Base-by-base conservation (phyloP, 2,797 vertebrate genomes). In the Ptychadena robeensis region DNA sequence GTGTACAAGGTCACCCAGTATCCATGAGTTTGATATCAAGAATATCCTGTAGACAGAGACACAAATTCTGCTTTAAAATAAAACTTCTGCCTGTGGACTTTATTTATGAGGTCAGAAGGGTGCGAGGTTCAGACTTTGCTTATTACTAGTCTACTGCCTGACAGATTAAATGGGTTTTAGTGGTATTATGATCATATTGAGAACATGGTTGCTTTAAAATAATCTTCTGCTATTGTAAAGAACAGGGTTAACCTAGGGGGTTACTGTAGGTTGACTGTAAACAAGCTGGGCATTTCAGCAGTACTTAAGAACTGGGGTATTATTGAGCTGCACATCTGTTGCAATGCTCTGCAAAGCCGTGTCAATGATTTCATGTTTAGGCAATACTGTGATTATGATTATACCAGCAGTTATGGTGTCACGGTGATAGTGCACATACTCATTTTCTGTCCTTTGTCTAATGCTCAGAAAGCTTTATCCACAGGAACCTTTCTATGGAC, bases 1-100 rank as follows among this genome's bases (percentile, higher is more conserved):
- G 89, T 87, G 89, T 74, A 88, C 37, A 66, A 73, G 79, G 69
- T 73, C 79, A 37, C 2, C 44, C 18, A 53, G 4, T 6, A 22
- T 53, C 6, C n/a, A n/a, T n/a, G n/a, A n/a, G n/a, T n/a, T 5
- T 7, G 18, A 48, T 48, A 4, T 22, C 44, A 1, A 7, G 15
- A 53, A 22, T 53, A n/a, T 22, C 6, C 5, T 9, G 22, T 15
- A 53, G 44, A 22, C 15, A 4, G 14, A 4, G 40, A 18, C 14
- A 15, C 14, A 4, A 44, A 12, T 14, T 14, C 18, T 44, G 40
- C 3, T 44, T 4, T 12, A 15, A 18, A 15, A 40, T 12, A 40
- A 14, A 40, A 44, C 10, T 12, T n/a, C n/a, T n/a, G n/a, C n/a
- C n/a, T n/a, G n/a, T n/a, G n/a, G n/a, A n/a, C n/a, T n/a, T n/a